phyloP scores from a whole-genome alignment of 2,888 invertebrate species.

The Rhabditoides inermis region DNA sequence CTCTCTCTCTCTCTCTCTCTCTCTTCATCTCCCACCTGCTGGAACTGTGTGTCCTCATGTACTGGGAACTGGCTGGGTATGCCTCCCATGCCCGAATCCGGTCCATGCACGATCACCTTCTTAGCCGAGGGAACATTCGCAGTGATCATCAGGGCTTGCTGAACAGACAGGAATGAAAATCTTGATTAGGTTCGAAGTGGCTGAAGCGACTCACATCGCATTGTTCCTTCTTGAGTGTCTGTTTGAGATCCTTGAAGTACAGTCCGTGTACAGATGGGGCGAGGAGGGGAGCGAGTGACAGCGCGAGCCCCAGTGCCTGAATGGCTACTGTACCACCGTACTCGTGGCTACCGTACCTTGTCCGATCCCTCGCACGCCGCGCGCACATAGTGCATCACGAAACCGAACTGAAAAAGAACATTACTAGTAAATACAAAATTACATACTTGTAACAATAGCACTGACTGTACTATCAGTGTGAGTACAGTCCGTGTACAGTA shows the following conservation, averaged over 20 bases:
- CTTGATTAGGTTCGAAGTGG: neutral
- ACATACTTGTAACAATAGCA: neutral
- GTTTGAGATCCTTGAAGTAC: conserved; percentile 97
- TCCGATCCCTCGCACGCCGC: conserved; percentile 91
- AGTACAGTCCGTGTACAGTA: no score
- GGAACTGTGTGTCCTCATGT: conserved; percentile 60
- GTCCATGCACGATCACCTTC: conserved; percentile 62
- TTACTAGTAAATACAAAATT: conserved; percentile 12
- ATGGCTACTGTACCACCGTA: neutral
- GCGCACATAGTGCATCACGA: conserved; percentile 96
- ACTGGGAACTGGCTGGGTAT: conserved; percentile 98
- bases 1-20: conserved; percentile 63
- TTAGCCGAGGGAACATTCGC: conserved; percentile 99
- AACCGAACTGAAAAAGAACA: conserved; percentile 66
- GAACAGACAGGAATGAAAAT: conserved; percentile 18
- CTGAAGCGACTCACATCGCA: conserved; percentile 67
- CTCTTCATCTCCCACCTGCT: conserved; percentile 13
- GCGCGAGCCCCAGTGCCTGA: conserved; percentile 76
- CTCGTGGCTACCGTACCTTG: conserved; percentile 56
- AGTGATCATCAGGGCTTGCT: conserved; percentile 81
- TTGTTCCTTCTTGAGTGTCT: conserved; percentile 93
- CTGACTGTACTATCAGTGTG: neutral
- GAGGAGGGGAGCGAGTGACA: conserved; percentile 92
- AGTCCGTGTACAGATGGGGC: conserved; percentile 97
- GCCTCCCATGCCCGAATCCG: conserved; percentile 73